phyloP scores from a whole-genome alignment of 1,140 invertebrate species.

The Drosophila lacertosa region DNA sequence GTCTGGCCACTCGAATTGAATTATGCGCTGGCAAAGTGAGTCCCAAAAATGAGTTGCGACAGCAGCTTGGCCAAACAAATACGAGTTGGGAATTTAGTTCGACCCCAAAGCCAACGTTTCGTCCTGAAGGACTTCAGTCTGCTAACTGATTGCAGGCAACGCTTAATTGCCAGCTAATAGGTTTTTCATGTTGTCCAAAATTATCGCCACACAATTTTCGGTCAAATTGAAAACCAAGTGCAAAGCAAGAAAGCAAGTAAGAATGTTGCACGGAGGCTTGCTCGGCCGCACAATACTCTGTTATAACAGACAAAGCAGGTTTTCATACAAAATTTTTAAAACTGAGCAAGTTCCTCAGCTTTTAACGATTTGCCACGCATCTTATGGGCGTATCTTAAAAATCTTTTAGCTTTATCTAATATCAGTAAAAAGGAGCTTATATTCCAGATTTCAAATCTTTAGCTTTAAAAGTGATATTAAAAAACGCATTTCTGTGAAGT shows the following conservation, averaged over 20 bases:
- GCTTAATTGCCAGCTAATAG: constrained; percentile 63
- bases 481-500: too few relatives aligned
- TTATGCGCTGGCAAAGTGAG: constrained; percentile 64
- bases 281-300: background rate
- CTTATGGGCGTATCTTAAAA: too few relatives aligned
- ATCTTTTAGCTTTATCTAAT: too few relatives aligned
- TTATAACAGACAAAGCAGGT: too few relatives aligned
- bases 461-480: too few relatives aligned
- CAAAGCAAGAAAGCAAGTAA: constrained; percentile 4
- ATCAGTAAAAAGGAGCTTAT: too few relatives aligned
- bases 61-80: constrained; percentile 38
- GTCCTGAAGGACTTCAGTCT: constrained; percentile 6
- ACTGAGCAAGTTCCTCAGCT: too few relatives aligned
- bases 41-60: constrained; percentile 49
- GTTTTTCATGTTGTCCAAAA: constrained; percentile 41
- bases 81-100: constrained; percentile 11
- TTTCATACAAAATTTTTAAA: too few relatives aligned
- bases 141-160: constrained; percentile 36
- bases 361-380: too few relatives aligned
- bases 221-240: constrained; percentile 10
- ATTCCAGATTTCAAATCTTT: too few relatives aligned
- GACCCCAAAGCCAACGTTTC: too few relatives aligned
- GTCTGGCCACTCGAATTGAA: constrained; percentile 50
- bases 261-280: too few relatives aligned
- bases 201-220: constrained; percentile 25